Percentiles rank a stretch among this genome's conserved stretches.
phyloP scores from a whole-genome alignment of 2,888 invertebrate genomes.

The Acleris literana region DNA sequence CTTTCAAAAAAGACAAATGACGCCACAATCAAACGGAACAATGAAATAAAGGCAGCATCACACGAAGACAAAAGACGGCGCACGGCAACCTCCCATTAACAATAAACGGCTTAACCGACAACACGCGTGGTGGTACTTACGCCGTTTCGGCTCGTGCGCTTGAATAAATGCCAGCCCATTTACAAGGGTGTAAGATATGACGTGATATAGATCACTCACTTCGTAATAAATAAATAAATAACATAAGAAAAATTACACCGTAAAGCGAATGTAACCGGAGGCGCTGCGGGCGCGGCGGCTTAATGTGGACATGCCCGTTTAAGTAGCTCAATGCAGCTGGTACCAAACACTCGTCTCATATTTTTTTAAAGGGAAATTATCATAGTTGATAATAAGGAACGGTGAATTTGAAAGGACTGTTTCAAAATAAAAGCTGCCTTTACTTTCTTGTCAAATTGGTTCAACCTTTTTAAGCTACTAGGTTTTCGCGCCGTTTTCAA shows the following conservation, averaged over 20 bases:
- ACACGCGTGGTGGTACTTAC: constrained; percentile 1
- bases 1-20: constrained; percentile 35
- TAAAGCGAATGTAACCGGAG: constrained; percentile 83
- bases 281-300: constrained; percentile 58
- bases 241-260: constrained; percentile 83
- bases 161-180: constrained; percentile 78
- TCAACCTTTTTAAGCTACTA: too few species aligned
- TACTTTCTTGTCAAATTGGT: too few species aligned
- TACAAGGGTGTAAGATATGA: constrained; percentile 84
- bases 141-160: constrained; percentile 43
- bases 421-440: too few species aligned
- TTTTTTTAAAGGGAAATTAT: background rate
- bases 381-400: too few species aligned
- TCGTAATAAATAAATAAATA: constrained; percentile 83
- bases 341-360: background rate
- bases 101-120: constrained; percentile 9
- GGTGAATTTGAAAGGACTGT: too few species aligned
- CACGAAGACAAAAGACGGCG: constrained; percentile 51
- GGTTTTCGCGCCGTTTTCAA: too few species aligned
- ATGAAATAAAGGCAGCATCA: constrained; percentile 48
- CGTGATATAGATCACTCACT: constrained; percentile 83
- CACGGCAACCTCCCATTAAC: constrained; percentile 12
- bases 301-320: constrained; percentile 54
- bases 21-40: constrained; percentile 45
- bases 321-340: background rate